These are phyloP conservation scores for Poecilus cupreus DNA, from an alignment of 2,888 invertebrate genomes.

Conservation along the genomic window DNA sequence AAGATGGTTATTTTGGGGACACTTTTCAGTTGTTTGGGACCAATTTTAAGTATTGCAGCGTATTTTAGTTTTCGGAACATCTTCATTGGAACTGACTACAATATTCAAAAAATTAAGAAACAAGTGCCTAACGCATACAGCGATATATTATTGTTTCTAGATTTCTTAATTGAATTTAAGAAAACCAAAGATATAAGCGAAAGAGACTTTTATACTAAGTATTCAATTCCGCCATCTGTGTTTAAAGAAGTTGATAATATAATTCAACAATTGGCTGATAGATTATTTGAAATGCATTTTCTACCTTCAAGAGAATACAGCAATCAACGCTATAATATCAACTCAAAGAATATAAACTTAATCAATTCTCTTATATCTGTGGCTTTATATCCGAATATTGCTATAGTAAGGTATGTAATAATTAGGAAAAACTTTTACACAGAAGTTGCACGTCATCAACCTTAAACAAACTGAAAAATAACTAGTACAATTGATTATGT, in stretches of 20 bases:
- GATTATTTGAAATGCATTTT: neutral
- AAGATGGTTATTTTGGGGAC: slow-evolving; percentile 90
- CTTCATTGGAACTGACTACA: neutral
- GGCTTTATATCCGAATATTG: slow-evolving; percentile 16
- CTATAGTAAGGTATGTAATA: slow-evolving; percentile 25
- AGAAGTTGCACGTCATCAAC: too few species aligned
- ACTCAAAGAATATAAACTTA: slow-evolving; percentile 6
- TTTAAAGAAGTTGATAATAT: neutral
- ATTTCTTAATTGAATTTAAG: neutral
- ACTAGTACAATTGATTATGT: too few species aligned
- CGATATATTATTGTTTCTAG: neutral
- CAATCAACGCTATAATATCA: neutral
- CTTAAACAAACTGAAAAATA: too few species aligned
- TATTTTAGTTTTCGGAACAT: slow-evolving; percentile 74
- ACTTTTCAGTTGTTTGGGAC: slow-evolving; percentile 87
- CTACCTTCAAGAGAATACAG: slow-evolving; percentile 72
- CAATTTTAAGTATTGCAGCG: slow-evolving; percentile 87
- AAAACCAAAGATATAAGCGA: neutral
- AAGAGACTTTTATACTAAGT: neutral
- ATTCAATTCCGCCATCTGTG: neutral
- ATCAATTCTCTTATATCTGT: neutral
- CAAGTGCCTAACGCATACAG: neutral
- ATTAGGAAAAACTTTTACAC: too few species aligned
- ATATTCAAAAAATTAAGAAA: neutral
- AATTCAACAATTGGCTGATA: neutral